Percentiles rank a stretch among this genome's conserved stretches.
These are phyloP conservation scores for Osedax frankpressi DNA, from an alignment of 2,888 invertebrate genomes.

Conservation along the genomic window DNA sequence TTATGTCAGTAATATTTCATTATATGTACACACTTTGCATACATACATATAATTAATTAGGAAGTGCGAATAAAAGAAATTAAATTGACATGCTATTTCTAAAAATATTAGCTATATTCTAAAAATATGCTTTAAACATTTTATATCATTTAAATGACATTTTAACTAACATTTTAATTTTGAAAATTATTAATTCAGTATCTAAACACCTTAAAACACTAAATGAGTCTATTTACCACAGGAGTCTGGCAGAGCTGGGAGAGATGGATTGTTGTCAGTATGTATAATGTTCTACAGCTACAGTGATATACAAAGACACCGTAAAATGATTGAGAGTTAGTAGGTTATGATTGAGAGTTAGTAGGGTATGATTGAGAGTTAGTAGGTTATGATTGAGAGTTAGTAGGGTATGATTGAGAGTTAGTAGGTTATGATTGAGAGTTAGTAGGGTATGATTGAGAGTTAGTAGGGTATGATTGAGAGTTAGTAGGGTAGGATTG, in stretches of 20 bases:
- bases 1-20: no score
- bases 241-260: constrained; percentile 87
- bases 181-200: no score
- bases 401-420: not conserved
- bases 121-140: no score
- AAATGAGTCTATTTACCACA: not conserved
- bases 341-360: not conserved
- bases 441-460: not conserved
- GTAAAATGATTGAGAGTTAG: constrained; percentile 44
- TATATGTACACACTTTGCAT: no score
- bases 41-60: no score
- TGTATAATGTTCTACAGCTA: constrained; percentile 82
- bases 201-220: no score
- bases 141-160: no score
- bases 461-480: not conserved
- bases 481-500: not conserved
- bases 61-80: no score
- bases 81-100: no score
- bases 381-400: not conserved
- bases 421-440: not conserved
- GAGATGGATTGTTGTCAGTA: constrained; percentile 71
- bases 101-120: no score
- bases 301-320: constrained; percentile 53
- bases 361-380: not conserved
- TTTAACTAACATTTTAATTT: no score